These are phyloP conservation scores for Drosophila eugracilis DNA, from an alignment of 1,140 invertebrate genomes.

Conservation along the genomic window DNA sequence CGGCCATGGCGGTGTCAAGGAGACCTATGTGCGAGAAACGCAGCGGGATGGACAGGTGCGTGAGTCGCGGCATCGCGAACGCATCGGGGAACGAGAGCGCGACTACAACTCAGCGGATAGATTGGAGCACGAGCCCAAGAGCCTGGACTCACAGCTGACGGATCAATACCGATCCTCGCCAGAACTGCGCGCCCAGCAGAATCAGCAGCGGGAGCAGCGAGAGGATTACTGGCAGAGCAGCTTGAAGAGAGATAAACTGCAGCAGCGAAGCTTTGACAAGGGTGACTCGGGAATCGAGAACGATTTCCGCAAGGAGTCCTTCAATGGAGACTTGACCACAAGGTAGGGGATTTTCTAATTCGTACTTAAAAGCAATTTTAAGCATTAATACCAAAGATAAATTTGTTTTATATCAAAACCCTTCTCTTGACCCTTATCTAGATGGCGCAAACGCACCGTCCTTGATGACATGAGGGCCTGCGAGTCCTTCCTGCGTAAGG, in stretches of 20 bases:
- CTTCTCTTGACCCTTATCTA: constrained; percentile 9
- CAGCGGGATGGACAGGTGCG: constrained; percentile 86
- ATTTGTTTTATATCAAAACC: neutral
- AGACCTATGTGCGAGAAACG: constrained; percentile 86
- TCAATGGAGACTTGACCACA: constrained; percentile 85
- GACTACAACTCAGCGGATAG: constrained; percentile 70
- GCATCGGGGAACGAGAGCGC: constrained; percentile 73
- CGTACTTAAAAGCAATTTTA: neutral
- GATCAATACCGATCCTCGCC: constrained; percentile 86
- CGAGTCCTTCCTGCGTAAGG: constrained; percentile 85
- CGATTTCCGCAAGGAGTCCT: constrained; percentile 90
- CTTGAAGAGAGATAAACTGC: constrained; percentile 78
- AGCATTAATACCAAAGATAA: too few species aligned
- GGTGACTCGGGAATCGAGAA: constrained; percentile 92
- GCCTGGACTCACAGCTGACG: constrained; percentile 87
- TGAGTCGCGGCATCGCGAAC: constrained; percentile 85
- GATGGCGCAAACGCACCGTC: constrained; percentile 78
- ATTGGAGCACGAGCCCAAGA: constrained; percentile 87
- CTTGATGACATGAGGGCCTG: constrained; percentile 76
- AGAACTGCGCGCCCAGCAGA: constrained; percentile 81
- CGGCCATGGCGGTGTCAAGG: constrained; percentile 85
- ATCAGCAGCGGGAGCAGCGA: constrained; percentile 35
- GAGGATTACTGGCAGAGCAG: constrained; percentile 83
- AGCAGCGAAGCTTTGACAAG: constrained; percentile 84
- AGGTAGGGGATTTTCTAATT: constrained; percentile 42